Base-by-base conservation (phyloP, 1,140 invertebrate species). In the Calycopis cecrops region DNA sequence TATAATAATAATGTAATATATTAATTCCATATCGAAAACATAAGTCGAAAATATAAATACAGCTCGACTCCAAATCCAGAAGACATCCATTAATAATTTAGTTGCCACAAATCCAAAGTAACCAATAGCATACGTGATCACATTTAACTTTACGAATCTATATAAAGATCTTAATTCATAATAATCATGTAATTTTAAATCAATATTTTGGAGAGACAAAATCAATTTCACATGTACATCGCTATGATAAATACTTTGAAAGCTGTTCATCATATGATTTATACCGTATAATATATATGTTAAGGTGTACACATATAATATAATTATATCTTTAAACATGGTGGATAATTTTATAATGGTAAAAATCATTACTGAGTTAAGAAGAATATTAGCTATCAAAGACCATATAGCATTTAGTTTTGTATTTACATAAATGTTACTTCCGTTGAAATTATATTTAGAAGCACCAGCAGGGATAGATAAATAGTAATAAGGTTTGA, bases 301-400 rank as follows among this genome's bases (percentile, higher is more conserved):
- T 0, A 52, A 3, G 2, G 54, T 6, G 14, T 62, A 62, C 6
- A 58, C 48, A 9, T 34, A 37, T 4, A 42, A 54, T 33, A 62
- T n/a, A 9, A 21, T n/a, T 11, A 9, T 40, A 6, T 21, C 10
- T 3, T 47, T 28, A 14, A 61, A 44, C 12, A 52, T 40, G 4
- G 35, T 1, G 0, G 21, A n/a, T 33, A 62, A 62, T 12, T 37
- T 49, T 4, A 17, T 9, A 4, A 53, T 44, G 11, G 47, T 44
- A n/a, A 62, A 57, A n/a, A 62, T 4, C 4, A n/a, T n/a, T n/a
- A n/a, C n/a, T n/a, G 21, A 33, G 35, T 57, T 58, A n/a, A 62
- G 47, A 11, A 42, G 4, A 18, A 62, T 6, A 38, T 55, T 58
- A 38, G 48, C 16, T 0, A 48, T 6, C 3, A 50, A 7, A 38